Percentiles rank a stretch among this genome's conserved stretches.
Evolutionary conservation across 2,888 invertebrate species (phyloP).

Genomic region (Caenorhabditis angaria): DNA sequence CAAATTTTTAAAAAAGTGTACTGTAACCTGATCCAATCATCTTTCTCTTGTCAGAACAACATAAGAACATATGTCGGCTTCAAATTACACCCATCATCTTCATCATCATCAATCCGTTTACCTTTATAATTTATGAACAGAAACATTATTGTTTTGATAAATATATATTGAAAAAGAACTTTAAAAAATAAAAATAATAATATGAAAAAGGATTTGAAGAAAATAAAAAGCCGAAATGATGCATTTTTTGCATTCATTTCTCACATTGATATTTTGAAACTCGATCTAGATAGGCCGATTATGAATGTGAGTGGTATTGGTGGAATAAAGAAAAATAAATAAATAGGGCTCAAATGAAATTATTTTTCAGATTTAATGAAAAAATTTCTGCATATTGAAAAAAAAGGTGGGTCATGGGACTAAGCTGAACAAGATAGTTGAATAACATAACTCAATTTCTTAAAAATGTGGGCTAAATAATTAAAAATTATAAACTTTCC

Average conservation of each 20-base stretch:
- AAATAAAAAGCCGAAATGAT: constrained; percentile 3
- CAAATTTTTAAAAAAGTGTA: constrained; percentile 8
- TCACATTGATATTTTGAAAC: constrained; percentile 5
- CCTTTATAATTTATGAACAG: constrained; percentile 35
- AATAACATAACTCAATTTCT: too few species aligned
- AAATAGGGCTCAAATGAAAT: not conserved
- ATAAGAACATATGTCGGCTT: constrained; percentile 47
- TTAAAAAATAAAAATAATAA: not conserved
- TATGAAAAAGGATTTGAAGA: not conserved
- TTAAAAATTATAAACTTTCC: too few species aligned
- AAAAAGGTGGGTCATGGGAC: too few species aligned
- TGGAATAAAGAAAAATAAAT: constrained; percentile 6
- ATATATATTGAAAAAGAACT: constrained; percentile 19
- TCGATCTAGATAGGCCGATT: constrained; percentile 10
- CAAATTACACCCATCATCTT: constrained; percentile 29
- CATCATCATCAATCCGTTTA: not conserved
- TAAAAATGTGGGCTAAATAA: too few species aligned
- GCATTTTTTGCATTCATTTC: constrained; percentile 9
- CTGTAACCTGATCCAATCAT: constrained; percentile 37
- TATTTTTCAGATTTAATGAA: too few species aligned
- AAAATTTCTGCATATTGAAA: too few species aligned
- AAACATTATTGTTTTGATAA: constrained; percentile 18
- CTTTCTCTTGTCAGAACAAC: constrained; percentile 42
- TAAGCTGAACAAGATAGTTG: too few species aligned
- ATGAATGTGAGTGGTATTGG: not conserved